These are phyloP conservation scores for Uloborus diversus DNA, from an alignment of 1,140 invertebrate species.

Conservation along the genomic window DNA sequence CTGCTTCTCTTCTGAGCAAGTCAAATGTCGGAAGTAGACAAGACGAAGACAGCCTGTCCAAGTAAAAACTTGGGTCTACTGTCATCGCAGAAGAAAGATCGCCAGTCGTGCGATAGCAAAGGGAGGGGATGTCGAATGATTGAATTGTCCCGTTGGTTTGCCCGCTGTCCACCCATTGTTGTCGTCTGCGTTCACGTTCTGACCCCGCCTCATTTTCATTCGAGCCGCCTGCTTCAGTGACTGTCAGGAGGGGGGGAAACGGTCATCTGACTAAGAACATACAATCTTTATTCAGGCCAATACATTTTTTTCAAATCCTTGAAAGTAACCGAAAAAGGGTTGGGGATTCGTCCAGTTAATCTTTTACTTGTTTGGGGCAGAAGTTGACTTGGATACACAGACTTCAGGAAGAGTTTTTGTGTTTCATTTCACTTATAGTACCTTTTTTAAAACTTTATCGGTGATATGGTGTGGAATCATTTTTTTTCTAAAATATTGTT, in stretches of 20 bases:
- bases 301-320: not conserved
- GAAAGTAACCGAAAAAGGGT: too few relatives aligned
- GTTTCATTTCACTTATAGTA: too few relatives aligned
- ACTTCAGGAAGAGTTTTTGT: too few relatives aligned
- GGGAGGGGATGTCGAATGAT: constrained; percentile 17
- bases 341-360: too few relatives aligned
- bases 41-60: not conserved
- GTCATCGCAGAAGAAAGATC: constrained; percentile 49
- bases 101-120: constrained; percentile 26
- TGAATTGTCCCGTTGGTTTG: constrained; percentile 42
- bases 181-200: constrained; percentile 37
- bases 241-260: not conserved
- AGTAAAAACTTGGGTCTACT: constrained; percentile 12
- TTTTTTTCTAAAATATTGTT: too few relatives aligned
- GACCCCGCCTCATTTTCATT: constrained; percentile 42
- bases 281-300: not conserved
- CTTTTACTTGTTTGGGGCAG: too few relatives aligned
- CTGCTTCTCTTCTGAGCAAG: too few relatives aligned
- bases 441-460: too few relatives aligned
- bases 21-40: too few relatives aligned
- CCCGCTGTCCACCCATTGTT: constrained; percentile 38
- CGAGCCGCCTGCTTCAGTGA: not conserved
- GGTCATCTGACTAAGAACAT: not conserved
- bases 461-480: too few relatives aligned
- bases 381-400: too few relatives aligned